phyloP scores from a whole-genome alignment of 2,888 invertebrate species.

The Cordylochernes scorpioides region DNA sequence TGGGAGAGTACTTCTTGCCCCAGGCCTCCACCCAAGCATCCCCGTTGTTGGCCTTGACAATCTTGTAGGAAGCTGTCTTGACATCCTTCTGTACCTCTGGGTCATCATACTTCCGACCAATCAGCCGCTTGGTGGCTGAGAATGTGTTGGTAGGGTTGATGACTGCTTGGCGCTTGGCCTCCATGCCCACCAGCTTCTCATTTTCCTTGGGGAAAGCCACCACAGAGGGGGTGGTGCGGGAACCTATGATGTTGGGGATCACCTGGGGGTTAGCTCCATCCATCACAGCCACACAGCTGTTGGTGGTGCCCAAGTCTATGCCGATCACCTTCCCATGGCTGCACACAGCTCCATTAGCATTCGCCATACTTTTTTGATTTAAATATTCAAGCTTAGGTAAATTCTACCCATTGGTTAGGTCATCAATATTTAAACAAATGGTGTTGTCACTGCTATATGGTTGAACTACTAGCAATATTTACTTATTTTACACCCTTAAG shows the following conservation, averaged over 20 bases:
- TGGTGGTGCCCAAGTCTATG: slow-evolving; percentile 96
- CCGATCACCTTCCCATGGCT: slow-evolving; percentile 96
- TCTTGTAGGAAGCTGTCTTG: slow-evolving; percentile 83
- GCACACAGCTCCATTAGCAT: too few relatives aligned
- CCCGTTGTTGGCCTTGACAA: slow-evolving; percentile 80
- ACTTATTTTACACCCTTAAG: too few relatives aligned
- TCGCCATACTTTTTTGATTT: too few relatives aligned
- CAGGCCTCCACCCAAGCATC: slow-evolving; percentile 96
- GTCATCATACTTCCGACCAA: slow-evolving; percentile 80
- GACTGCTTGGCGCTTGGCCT: slow-evolving; percentile 91
- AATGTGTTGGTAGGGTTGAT: slow-evolving; percentile 93
- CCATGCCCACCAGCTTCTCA: slow-evolving; percentile 84
- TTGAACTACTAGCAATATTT: too few relatives aligned
- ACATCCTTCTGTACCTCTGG: slow-evolving; percentile 89
- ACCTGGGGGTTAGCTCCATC: slow-evolving; percentile 94
- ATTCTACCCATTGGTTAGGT: too few relatives aligned
- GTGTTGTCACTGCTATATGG: too few relatives aligned
- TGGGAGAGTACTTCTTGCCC: slow-evolving; percentile 90
- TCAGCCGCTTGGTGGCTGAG: slow-evolving; percentile 89
- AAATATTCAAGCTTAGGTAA: too few relatives aligned
- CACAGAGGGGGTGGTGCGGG: slow-evolving; percentile 89
- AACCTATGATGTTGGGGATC: slow-evolving; percentile 82
- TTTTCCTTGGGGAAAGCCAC: slow-evolving; percentile 77
- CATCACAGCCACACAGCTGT: slow-evolving; percentile 98
- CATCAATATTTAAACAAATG: too few relatives aligned